phyloP scores from a whole-genome alignment of 2,113 vertebrate genomes.

The Mionectes macconnelli region DNA sequence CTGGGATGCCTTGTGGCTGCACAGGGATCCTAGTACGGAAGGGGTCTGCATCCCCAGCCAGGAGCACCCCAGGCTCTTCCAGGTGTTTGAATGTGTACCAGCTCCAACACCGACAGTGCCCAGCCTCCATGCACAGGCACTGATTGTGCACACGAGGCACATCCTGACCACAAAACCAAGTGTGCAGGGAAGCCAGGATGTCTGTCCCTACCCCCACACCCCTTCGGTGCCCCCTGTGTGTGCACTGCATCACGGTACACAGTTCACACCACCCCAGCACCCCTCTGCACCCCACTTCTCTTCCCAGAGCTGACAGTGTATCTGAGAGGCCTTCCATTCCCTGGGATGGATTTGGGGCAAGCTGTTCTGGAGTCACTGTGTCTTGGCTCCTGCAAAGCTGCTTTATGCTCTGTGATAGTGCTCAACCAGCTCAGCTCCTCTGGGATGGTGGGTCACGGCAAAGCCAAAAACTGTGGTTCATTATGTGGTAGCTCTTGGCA shows the following conservation, averaged over 20 bases:
- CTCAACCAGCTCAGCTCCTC: not conserved
- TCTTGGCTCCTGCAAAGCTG: not conserved
- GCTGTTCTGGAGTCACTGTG: not conserved
- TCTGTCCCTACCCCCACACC: not conserved
- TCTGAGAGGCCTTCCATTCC: not conserved
- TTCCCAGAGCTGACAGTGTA: not conserved
- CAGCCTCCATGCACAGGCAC: not conserved
- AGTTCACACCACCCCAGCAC: not conserved
- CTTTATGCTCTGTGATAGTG: not conserved
- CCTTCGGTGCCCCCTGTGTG: rapidly evolving
- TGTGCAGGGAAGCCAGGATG: not conserved
- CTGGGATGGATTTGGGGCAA: not conserved
- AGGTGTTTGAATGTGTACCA: not conserved
- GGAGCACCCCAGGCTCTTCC: not conserved
- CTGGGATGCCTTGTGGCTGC: not conserved
- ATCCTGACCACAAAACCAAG: not conserved
- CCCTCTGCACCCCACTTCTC: not conserved
- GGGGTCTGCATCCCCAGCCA: not conserved
- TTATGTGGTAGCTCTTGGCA: not conserved
- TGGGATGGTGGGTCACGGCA: not conserved
- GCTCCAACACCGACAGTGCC: not conserved
- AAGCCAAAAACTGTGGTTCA: not conserved
- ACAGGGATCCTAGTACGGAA: rapidly evolving
- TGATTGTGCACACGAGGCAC: not conserved
- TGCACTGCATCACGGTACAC: rapidly evolving